Conservation (phyloP, 2,797 vertebrate species). For the Artibeus lituratus region DNA sequence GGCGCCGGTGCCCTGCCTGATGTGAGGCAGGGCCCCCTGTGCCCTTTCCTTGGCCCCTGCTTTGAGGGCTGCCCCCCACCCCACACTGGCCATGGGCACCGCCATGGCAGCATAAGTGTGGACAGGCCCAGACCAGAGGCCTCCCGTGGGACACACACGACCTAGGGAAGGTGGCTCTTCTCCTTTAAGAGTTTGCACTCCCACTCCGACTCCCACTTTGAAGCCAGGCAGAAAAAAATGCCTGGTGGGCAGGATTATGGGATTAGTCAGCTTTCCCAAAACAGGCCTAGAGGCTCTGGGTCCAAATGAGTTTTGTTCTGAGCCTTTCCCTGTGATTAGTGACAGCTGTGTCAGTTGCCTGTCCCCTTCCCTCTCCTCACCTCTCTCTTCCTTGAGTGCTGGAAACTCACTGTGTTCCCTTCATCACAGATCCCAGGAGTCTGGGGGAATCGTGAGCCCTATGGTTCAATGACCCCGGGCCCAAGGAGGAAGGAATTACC, state of each 20-base stretch:
- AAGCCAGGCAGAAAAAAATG: slow-evolving; percentile 61
- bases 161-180: not conserved
- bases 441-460: not conserved
- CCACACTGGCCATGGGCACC: fast-evolving
- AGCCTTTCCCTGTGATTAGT: slow-evolving; percentile 40
- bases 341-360: not conserved
- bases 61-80: not conserved
- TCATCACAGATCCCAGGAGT: not conserved
- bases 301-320: slow-evolving; percentile 50
- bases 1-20: fast-evolving
- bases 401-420: not conserved
- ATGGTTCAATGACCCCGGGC: not conserved
- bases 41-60: not conserved
- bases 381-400: not conserved
- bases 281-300: slow-evolving; percentile 21
- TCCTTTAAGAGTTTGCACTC: slow-evolving; percentile 48
- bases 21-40: not conserved
- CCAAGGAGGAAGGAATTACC: not conserved
- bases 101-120: too few relatives aligned
- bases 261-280: slow-evolving; percentile 60
- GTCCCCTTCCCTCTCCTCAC: not conserved
- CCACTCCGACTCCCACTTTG: slow-evolving; percentile 50
- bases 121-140: not conserved
- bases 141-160: not conserved
- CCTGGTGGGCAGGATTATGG: slow-evolving; percentile 61